Conservation (phyloP, 2,797 vertebrate genomes). For the Scyliorhinus canicula region DNA sequence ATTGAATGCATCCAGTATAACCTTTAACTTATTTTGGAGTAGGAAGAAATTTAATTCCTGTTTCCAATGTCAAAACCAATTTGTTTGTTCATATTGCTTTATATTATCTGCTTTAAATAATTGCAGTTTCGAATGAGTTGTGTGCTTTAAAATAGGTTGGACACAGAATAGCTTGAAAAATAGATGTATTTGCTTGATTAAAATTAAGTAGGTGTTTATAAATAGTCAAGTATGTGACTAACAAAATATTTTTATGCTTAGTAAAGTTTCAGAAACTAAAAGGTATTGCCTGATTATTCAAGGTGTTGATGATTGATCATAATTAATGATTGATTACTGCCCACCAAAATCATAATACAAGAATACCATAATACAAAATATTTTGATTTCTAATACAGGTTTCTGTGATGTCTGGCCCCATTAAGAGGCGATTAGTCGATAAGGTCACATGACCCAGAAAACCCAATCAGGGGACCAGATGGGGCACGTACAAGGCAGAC, state of each 20-base stretch:
- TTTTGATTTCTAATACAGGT: not conserved
- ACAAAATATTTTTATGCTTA: not conserved
- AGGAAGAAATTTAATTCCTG: not conserved
- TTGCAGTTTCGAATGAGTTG: not conserved
- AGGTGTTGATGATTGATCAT: not conserved
- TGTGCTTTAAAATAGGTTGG: not conserved
- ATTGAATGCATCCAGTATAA: not conserved
- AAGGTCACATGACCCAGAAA: too few species aligned
- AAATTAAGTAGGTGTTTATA: slow-evolving; percentile 5
- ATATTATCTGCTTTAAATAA: not conserved
- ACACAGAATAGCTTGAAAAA: not conserved
- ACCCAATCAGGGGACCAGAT: too few species aligned
- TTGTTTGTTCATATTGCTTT: not conserved
- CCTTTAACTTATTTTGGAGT: not conserved
- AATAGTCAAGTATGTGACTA: not conserved
- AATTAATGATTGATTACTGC: not conserved
- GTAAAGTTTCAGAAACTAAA: not conserved
- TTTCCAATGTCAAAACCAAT: not conserved
- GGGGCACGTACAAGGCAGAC: too few species aligned
- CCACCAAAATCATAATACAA: not conserved
- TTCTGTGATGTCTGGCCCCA: too few species aligned
- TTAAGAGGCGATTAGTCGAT: too few species aligned
- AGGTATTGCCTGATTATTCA: not conserved
- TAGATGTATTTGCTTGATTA: slow-evolving; percentile 15
- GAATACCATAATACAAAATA: not conserved